phyloP scores from a whole-genome alignment of 2,888 invertebrate genomes.

The Panopea generosa region DNA sequence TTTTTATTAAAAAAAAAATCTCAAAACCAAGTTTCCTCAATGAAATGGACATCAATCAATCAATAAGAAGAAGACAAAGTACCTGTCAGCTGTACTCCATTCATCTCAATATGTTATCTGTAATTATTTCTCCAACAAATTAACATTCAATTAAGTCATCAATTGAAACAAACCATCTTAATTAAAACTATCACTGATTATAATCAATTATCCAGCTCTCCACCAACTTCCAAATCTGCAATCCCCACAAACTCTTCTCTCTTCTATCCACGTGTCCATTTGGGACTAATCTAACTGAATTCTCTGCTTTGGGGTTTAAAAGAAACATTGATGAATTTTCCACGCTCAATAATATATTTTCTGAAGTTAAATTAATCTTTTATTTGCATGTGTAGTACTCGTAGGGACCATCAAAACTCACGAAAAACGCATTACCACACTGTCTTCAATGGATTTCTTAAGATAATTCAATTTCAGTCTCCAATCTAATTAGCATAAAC shows the following conservation, averaged over 20 bases:
- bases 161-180: slow-evolving; percentile 41
- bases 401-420: slow-evolving; percentile 47
- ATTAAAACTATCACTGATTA: slow-evolving; percentile 18
- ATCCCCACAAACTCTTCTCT: neutral
- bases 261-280: neutral
- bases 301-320: slow-evolving; percentile 33
- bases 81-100: slow-evolving; percentile 21
- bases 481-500: slow-evolving; percentile 55
- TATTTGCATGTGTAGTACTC: slow-evolving; percentile 59
- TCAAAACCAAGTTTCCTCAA: neutral
- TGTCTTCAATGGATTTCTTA: slow-evolving; percentile 59
- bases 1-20: no score
- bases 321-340: slow-evolving; percentile 49
- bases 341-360: slow-evolving; percentile 48
- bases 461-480: slow-evolving; percentile 60
- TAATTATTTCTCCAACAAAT: slow-evolving; percentile 22
- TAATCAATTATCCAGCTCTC: slow-evolving; percentile 5
- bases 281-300: slow-evolving; percentile 13
- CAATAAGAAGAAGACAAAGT: neutral
- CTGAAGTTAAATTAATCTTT: slow-evolving; percentile 60
- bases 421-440: slow-evolving; percentile 56
- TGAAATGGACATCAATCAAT: no score
- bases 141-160: slow-evolving; percentile 55
- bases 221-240: no score
- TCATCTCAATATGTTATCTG: slow-evolving; percentile 21